Evolutionary conservation across 1,140 invertebrate genomes (phyloP).

Genomic region (Musca vetustissima): DNA sequence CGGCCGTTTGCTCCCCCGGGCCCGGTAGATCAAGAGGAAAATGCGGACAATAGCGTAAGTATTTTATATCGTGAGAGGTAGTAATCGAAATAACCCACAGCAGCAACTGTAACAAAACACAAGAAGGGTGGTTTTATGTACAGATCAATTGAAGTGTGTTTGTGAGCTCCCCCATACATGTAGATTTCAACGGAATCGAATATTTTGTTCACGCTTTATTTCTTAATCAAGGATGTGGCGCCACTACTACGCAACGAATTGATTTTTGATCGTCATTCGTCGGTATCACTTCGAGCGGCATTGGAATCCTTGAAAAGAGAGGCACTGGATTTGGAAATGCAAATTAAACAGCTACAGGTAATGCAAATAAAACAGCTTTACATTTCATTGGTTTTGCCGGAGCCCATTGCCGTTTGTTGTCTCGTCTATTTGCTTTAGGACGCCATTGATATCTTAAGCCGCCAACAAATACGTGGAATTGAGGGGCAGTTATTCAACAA

Average conservation of each 20-base stretch:
- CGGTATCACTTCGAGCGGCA: conserved; percentile 69
- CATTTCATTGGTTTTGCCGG: too few species aligned
- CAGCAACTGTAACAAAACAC: too few species aligned
- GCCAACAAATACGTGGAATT: conserved; percentile 83
- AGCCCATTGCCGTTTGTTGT: background rate
- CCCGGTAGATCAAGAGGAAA: conserved; percentile 55
- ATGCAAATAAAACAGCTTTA: background rate
- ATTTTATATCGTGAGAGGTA: background rate
- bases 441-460: conserved; percentile 75
- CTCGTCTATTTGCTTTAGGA: conserved; percentile 62
- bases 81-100: too few species aligned
- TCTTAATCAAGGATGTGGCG: conserved; percentile 59
- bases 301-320: conserved; percentile 81
- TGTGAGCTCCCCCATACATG: too few species aligned
- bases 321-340: conserved; percentile 75
- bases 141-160: too few species aligned
- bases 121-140: too few species aligned
- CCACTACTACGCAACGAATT: conserved; percentile 80
- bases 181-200: too few species aligned
- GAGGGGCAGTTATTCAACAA: conserved; percentile 88
- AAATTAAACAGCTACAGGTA: conserved; percentile 80
- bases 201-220: too few species aligned
- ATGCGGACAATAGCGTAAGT: conserved; percentile 50
- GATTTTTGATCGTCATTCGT: conserved; percentile 76
- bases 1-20: conserved; percentile 70